Evolutionary conservation across 30 jellyfish, hydroid and myxozoan species (phyloP), one percentile per base, ranked within the genome.

Genomic region (Nemopilema nomurai): DNA sequence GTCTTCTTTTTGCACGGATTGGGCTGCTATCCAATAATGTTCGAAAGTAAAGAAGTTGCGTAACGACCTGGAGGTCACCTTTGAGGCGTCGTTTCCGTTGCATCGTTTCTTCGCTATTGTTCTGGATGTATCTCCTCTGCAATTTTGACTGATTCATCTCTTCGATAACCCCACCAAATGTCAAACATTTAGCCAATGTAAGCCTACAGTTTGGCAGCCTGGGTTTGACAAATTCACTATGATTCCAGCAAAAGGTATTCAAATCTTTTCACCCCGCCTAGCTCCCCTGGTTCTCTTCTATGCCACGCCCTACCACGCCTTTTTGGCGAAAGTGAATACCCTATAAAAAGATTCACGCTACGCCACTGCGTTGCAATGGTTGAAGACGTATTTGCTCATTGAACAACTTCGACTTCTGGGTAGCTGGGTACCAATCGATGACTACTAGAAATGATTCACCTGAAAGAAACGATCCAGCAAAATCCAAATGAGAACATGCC

Each of bases 331-430:
- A 13, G 13, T 41, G n/a, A n/a, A n/a, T n/a, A n/a, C n/a, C n/a
- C n/a, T n/a, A n/a, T n/a, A n/a, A n/a, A n/a, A n/a, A n/a, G n/a
- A n/a, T n/a, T n/a, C n/a, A n/a, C n/a, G n/a, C n/a, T n/a, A n/a
- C 13, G 57, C 57, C 31, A 79, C 92, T 28, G 51, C 51, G 73
- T 51, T 28, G 89, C 68, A 41, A 79, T 74, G 21, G 53, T 67
- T 3, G 83, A 51, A 24, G 76, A 49, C 28, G 87, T 82, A 1
- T 28, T 32, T 41, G 82, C 51, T 13, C 89, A 87, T 4, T 49
- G 64, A 16, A 79, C 88, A 51, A 87, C 64, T 57, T 87, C 96
- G 1, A 70, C 93, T 29, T 29, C 88, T 26, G 88, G 96, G 76
- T 29, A 64, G 65, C 90, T 33, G 90, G 67, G 49, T 81, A 81